Evolutionary conservation across 2,797 vertebrate genomes (phyloP), one percentile per base, ranked within the genome.

Genomic region (Myotis myotis): DNA sequence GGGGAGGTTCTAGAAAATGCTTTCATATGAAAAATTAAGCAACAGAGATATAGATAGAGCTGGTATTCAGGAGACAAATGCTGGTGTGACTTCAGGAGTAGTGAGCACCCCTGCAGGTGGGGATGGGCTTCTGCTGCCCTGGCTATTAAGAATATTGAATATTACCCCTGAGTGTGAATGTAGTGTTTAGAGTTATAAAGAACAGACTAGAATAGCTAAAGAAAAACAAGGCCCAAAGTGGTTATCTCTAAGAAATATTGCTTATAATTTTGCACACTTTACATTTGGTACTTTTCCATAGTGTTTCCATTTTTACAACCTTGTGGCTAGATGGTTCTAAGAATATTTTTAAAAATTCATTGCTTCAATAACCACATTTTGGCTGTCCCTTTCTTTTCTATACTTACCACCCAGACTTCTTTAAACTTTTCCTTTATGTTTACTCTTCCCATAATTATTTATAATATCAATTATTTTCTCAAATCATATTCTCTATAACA

Each of bases 11-110:
- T 92, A 85, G n/a, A 87, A 94, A 87, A 23, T 30, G 8, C 2
- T 94, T 82, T 75, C n/a, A 36, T 71, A 41, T 72, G 68, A 53
- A 72, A 87, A 88, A 91, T 80, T 49, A 85, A 74, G 33, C 85
- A 96, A 38, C 8, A 64, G 17, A 11, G 2, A 17, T n/a, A 30
- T 41, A 89, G 81, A 72, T 15, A 74, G 41, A 70, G 10, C 7
- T 78, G 28, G 62, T 51, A 25, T n/a, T 80, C 47, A 17, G 22
- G 60, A 94, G 75, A 89, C 30, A 90, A 41, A 75, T 36, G 49
- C 25, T 36, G 33, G 85, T 17, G 16, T 38, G 33, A 62, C 36
- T 80, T 84, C 9, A n/a, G 28, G n/a, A 76, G 7, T 10, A 16
- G 2, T 16, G 44, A 78, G 6, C 11, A 23, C 79, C 51, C 13